Base-by-base conservation (phyloP, 2,888 invertebrate species). In the Erebia palarica region DNA sequence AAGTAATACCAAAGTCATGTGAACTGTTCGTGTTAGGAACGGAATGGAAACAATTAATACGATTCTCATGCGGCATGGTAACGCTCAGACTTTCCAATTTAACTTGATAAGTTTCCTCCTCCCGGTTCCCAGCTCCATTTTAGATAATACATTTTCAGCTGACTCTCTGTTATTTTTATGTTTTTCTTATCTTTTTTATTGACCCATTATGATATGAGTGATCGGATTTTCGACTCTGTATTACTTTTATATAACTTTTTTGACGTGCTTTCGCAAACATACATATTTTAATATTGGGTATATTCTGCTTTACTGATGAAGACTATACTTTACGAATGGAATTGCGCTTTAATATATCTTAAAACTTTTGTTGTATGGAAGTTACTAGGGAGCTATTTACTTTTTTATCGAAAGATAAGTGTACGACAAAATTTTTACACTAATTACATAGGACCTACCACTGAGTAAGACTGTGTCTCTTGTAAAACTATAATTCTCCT, bases 1-100 rank as follows among this genome's bases (percentile, higher is more conserved):
- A 75, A 81, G 80, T 79, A 78, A 84, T 78, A 81, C 75, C 75
- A 79, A 77, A 80, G 79, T 80, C 81, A 82, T 83, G 86, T 79
- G 86, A 83, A 81, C 71, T 68, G 76, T 80, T 77, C 75, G 81
- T 80, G 79, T 77, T 75, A 71, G 60, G 71, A 73, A 60, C 67
- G 61, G 71, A 79, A 79, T 75, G 73, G 78, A 80, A 79, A 81
- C 81, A 84, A 82, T 85, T 81, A 82, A 78, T 79, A 76, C 78
- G 75, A 82, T 81, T 80, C 81, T 78, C 79, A 79, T 76, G 75
- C 74, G 77, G 73, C 71, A 65, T 47, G 53, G 59, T 71, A 68
- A 75, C 73, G 68, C 68, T 63, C 65, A 71, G 75, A 74, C 72
- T 76, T 76, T 74, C 75, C 75, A 77, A 78, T 78, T 75, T 76